A percentile compares a stretch with the other conserved stretches of the same genome.
phyloP scores from a whole-genome alignment of 92 coral and sea anemone species.

The Porites lobata region DNA sequence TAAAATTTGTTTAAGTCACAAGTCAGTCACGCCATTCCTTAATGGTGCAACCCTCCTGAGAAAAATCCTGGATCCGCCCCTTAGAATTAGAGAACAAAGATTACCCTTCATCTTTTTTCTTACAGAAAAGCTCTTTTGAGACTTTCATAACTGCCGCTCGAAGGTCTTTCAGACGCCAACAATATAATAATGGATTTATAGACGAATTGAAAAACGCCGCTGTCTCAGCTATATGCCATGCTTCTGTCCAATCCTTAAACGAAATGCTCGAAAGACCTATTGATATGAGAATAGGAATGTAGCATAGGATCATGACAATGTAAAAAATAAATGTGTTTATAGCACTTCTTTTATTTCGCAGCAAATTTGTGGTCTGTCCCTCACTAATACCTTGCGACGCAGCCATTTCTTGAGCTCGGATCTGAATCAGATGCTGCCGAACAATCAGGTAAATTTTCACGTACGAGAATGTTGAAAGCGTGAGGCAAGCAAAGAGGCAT shows the following conservation, averaged over 20 bases:
- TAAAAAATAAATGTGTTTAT: conserved; percentile 27
- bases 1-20: too few species aligned
- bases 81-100: too few species aligned
- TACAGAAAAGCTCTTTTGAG: neutral
- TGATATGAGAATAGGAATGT: conserved; percentile 20
- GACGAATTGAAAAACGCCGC: conserved; percentile 14
- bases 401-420: conserved; percentile 21
- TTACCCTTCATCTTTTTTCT: neutral
- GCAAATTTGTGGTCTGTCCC: neutral
- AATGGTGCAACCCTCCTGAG: too few species aligned
- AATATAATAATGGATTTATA: conserved; percentile 26
- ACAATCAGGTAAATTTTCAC: conserved; percentile 17
- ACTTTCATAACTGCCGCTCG: conserved; percentile 26
- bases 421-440: conserved; percentile 28
- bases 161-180: conserved; percentile 30
- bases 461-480: conserved; percentile 14
- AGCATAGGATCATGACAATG: conserved; percentile 32
- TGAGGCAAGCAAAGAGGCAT: neutral
- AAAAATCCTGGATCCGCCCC: too few species aligned
- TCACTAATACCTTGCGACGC: neutral
- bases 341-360: conserved; percentile 19
- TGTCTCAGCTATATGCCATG: conserved; percentile 28
- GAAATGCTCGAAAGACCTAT: conserved; percentile 19
- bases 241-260: conserved; percentile 4
- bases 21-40: too few species aligned